These are phyloP conservation scores for Sylvilagus bachmani DNA, from an alignment of 2,113 vertebrate genomes.

Conservation along the genomic window DNA sequence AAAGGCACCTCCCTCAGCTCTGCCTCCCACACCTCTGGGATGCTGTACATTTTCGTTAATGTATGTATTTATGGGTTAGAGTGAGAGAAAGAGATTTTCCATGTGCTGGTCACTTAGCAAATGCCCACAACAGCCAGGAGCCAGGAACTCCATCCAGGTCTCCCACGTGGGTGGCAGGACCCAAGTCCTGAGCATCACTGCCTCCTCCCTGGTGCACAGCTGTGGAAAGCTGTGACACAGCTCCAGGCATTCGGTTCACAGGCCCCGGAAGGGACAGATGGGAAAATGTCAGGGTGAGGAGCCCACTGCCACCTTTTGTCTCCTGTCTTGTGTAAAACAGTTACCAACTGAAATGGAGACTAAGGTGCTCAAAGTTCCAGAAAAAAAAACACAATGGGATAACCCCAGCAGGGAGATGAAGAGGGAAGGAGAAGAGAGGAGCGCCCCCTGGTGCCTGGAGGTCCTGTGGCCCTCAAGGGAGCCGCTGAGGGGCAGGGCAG, in stretches of 20 bases:
- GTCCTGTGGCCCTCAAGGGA: too few species aligned
- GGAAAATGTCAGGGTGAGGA: background rate
- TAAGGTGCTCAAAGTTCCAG: background rate
- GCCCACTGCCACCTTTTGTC: background rate
- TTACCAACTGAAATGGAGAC: background rate
- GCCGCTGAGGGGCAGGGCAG: too few species aligned
- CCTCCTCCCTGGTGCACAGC: too few species aligned
- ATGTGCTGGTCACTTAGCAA: too few species aligned
- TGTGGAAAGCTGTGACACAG: background rate
- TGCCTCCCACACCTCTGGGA: background rate
- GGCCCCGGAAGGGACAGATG: background rate
- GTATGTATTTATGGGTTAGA: too few species aligned
- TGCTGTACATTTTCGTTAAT: background rate
- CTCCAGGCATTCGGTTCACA: background rate
- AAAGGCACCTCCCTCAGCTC: background rate
- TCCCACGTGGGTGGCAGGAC: too few species aligned
- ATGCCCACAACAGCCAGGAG: too few species aligned
- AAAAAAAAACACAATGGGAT: too few species aligned
- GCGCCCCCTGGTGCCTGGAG: background rate
- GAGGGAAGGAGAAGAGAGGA: background rate
- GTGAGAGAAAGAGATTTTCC: too few species aligned
- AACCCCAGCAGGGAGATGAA: background rate
- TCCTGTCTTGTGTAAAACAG: background rate
- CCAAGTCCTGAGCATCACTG: too few species aligned
- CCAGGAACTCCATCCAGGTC: too few species aligned